These are phyloP conservation scores for Arvicanthis niloticus DNA, from an alignment of 2,113 vertebrate species.

Conservation along the genomic window DNA sequence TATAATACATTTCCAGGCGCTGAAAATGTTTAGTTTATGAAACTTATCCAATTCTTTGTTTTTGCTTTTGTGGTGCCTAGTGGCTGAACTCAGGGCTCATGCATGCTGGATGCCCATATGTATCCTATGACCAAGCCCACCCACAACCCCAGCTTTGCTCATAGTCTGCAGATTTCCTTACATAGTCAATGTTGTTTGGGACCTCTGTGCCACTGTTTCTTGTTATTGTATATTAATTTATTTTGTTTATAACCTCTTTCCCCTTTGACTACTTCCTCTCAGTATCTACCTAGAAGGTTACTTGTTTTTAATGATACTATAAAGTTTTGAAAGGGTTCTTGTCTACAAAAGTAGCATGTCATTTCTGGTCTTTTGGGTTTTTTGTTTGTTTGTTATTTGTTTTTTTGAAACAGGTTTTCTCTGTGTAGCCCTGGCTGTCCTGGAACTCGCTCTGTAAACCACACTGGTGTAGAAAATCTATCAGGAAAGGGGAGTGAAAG, in stretches of 20 bases:
- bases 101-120: background rate
- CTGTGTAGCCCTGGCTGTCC: background rate
- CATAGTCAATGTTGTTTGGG: background rate
- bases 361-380: background rate
- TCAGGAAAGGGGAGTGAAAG: background rate
- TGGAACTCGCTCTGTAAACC: background rate
- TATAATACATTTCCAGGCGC: slow-evolving; percentile 42
- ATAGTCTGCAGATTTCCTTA: background rate
- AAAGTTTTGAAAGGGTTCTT: background rate
- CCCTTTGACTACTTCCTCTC: background rate
- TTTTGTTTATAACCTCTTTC: background rate
- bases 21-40: slow-evolving; percentile 61
- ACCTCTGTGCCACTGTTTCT: background rate
- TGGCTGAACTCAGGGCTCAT: background rate
- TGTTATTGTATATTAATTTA: background rate
- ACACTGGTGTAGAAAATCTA: background rate
- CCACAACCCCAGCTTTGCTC: background rate
- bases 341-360: background rate
- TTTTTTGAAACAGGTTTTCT: background rate
- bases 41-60: slow-evolving; percentile 35
- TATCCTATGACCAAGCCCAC: background rate
- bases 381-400: background rate
- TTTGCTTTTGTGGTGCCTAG: background rate
- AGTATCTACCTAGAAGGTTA: background rate
- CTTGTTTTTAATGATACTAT: background rate